A percentile compares a stretch with the other conserved stretches of the same genome.
Evolutionary conservation across 2,888 invertebrate species (phyloP).

Genomic region (Elegia similella): DNA sequence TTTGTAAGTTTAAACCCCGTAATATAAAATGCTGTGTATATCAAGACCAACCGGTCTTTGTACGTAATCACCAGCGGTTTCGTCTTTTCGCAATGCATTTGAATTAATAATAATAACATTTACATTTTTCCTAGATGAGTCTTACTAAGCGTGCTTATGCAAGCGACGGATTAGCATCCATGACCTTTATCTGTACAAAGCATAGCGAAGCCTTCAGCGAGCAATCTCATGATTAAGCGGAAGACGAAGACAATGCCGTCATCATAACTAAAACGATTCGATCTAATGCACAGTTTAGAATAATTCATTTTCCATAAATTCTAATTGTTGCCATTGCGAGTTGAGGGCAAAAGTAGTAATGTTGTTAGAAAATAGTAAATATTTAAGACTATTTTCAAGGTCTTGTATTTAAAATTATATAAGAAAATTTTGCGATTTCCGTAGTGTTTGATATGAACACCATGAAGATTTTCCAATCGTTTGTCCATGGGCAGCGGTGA

Average conservation of each 20-base stretch:
- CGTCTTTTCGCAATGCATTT: background rate
- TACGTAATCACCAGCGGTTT: background rate
- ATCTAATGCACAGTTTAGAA: background rate
- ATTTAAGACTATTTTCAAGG: too few species aligned
- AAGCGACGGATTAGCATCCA: background rate
- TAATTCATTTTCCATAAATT: background rate
- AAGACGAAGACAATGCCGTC: slow-evolving; percentile 10
- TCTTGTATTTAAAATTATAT: too few species aligned
- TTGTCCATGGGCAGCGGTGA: too few species aligned
- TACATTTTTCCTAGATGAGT: background rate
- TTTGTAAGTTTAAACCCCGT: background rate
- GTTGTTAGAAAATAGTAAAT: too few species aligned
- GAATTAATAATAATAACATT: background rate
- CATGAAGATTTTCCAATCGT: too few species aligned
- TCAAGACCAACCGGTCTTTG: background rate
- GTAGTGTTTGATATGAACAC: too few species aligned
- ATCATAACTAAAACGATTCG: slow-evolving; percentile 21
- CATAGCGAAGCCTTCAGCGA: slow-evolving; percentile 4
- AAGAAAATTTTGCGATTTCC: too few species aligned
- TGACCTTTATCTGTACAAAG: slow-evolving; percentile 15
- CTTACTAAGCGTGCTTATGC: slow-evolving; percentile 16
- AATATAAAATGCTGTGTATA: background rate
- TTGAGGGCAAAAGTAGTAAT: too few species aligned
- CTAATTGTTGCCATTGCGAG: background rate
- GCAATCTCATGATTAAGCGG: slow-evolving; percentile 1